Percentiles rank a stretch among this genome's conserved stretches.
Conservation (phyloP, 2,797 vertebrate genomes). For the Pangasius djambal region DNA sequence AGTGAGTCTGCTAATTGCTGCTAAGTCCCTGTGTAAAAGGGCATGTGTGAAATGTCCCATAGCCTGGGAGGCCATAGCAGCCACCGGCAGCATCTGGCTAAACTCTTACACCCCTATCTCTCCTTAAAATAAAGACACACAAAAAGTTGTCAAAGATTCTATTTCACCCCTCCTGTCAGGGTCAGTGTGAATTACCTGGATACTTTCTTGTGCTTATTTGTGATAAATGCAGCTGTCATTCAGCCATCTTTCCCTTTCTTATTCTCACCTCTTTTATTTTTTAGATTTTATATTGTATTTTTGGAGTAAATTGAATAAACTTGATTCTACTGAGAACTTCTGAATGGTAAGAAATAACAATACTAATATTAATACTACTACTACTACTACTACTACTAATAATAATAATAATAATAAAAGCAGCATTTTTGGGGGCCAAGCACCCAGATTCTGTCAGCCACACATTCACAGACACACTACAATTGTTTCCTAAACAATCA, state of each 20-base stretch:
- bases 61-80: too few species aligned
- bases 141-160: too few species aligned
- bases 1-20: neutral
- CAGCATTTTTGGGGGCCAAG: too few species aligned
- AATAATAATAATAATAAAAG: too few species aligned
- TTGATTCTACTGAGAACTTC: neutral
- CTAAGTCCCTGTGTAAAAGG: neutral
- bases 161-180: neutral
- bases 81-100: too few species aligned
- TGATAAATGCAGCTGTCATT: neutral
- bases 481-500: too few species aligned
- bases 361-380: too few species aligned
- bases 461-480: too few species aligned
- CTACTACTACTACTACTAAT: too few species aligned
- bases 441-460: too few species aligned
- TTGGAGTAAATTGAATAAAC: neutral
- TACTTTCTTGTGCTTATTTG: neutral
- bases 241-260: neutral
- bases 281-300: neutral
- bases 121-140: too few species aligned
- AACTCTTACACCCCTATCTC: too few species aligned
- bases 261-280: neutral
- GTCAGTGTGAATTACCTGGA: neutral
- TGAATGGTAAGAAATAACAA: neutral
- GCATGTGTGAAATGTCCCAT: neutral